phyloP scores from a whole-genome alignment of 1,140 invertebrate species.

The Lethrus apterus region DNA sequence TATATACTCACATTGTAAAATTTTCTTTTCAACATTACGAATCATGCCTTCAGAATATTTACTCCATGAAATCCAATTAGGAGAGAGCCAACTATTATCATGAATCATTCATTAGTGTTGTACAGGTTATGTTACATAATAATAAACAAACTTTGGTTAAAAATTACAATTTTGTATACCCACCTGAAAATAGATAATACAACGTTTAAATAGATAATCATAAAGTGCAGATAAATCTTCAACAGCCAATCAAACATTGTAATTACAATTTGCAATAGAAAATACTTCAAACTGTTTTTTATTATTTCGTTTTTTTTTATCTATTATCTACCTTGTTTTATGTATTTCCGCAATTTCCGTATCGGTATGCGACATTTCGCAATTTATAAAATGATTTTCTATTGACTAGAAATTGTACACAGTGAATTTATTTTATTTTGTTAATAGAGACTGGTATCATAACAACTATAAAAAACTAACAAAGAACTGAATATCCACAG shows the following conservation, averaged over 20 bases:
- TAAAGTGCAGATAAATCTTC: background rate
- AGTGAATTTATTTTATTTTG: no score
- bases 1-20: slow-evolving; percentile 53
- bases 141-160: slow-evolving; percentile 7
- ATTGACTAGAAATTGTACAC: no score
- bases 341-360: slow-evolving; percentile 5
- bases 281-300: background rate
- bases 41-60: slow-evolving; percentile 72
- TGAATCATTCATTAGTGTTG: background rate
- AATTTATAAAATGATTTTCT: background rate
- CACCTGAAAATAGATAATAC: background rate
- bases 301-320: background rate
- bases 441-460: no score
- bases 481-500: no score
- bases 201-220: background rate
- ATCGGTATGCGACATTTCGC: slow-evolving; percentile 1
- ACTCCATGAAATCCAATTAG: slow-evolving; percentile 56
- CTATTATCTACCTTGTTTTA: slow-evolving; percentile 4
- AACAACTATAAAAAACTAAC: no score
- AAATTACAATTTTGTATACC: no score
- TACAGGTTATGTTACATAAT: slow-evolving; percentile 2
- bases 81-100: slow-evolving; percentile 30
- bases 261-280: no score
- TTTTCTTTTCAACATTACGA: slow-evolving; percentile 73
- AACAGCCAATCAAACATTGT: no score